These are phyloP conservation scores for Zygothrica quintamaculata DNA, from an alignment of 2,888 invertebrate species.

Conservation along the genomic window DNA sequence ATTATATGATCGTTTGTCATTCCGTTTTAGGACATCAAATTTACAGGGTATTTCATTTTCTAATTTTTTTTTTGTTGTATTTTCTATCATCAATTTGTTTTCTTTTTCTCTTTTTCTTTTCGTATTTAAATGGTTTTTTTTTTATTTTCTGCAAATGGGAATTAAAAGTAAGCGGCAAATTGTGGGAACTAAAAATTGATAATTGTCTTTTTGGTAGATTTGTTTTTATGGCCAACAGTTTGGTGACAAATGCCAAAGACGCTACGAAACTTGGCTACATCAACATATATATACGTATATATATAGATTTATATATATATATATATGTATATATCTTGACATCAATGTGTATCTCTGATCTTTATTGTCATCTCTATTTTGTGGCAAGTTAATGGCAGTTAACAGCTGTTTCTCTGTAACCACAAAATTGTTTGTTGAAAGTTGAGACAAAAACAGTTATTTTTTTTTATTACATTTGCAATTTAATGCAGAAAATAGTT, in stretches of 20 bases:
- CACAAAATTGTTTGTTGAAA: no score
- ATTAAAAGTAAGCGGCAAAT: constrained; percentile 40
- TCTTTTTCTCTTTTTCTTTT: constrained; percentile 32
- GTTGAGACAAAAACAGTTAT: no score
- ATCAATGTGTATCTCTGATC: not conserved
- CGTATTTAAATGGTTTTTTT: constrained; percentile 38
- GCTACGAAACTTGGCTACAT: no score
- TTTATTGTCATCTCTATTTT: constrained; percentile 1
- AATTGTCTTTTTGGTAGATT: constrained; percentile 26
- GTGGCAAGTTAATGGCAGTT: not conserved
- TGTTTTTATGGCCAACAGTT: constrained; percentile 37
- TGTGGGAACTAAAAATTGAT: constrained; percentile 25
- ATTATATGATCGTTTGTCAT: no score
- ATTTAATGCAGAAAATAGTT: no score
- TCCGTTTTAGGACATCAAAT: no score
- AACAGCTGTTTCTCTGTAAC: constrained; percentile 1
- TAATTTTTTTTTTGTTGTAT: no score
- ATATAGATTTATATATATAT: no score
- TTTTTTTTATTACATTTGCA: no score
- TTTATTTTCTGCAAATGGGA: constrained; percentile 26
- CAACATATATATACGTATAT: no score
- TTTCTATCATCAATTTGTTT: constrained; percentile 26
- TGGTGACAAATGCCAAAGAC: constrained; percentile 10
- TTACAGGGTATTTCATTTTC: no score
- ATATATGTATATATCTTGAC: not conserved